Base-by-base conservation (phyloP, 2,888 invertebrate genomes). In the Endotricha flammealis region DNA sequence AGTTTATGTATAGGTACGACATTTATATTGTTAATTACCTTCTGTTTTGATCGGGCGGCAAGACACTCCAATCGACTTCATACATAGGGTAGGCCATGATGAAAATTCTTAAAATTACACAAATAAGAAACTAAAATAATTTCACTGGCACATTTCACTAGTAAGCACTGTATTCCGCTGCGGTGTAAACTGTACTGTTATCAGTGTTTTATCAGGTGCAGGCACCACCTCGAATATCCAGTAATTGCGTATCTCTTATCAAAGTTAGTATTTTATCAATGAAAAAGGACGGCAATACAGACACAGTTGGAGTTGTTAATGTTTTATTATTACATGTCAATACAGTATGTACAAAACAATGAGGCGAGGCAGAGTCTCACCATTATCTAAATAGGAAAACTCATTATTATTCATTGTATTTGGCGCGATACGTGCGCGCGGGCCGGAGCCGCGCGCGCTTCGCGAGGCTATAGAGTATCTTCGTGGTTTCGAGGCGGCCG, bases 41-140 rank as follows among this genome's bases (percentile, higher is more conserved):
- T 88, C 95, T 89, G 67, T 95, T 95, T 52, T 93, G 90, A 78
- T 95, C 95, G 39, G 94, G 93, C 45, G 95, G 95, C 57, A 95
- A 85, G 53, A 95, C 91, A 81, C 94, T 94, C 93, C 93, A 94
- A 70, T 95, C 95, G 40, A 92, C 89, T 75, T 94, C 94, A 69
- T 93, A 93, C 86, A 86, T 86, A 39, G 86, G 86, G 73, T 85
- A 86, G 39, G 86, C 86, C 86, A 86, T 86, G 46, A 43, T 71
- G 53, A 45, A n/a, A n/a, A 42, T 54, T 42, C 47, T 42, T 55
- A 50, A 46, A 60, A 63, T 47, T 51, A 56, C 57, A 57, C 59
- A 54, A 48, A 51, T 53, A 58, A 50, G 55, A 54, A 50, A 62
- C 50, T 53, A 61, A 62, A 59, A 62, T 57, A 53, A 62, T 60